Percentiles rank a stretch among this genome's conserved stretches.
These are phyloP conservation scores for Herpetotheres cachinnans DNA, from an alignment of 2,113 vertebrate genomes.

Conservation along the genomic window DNA sequence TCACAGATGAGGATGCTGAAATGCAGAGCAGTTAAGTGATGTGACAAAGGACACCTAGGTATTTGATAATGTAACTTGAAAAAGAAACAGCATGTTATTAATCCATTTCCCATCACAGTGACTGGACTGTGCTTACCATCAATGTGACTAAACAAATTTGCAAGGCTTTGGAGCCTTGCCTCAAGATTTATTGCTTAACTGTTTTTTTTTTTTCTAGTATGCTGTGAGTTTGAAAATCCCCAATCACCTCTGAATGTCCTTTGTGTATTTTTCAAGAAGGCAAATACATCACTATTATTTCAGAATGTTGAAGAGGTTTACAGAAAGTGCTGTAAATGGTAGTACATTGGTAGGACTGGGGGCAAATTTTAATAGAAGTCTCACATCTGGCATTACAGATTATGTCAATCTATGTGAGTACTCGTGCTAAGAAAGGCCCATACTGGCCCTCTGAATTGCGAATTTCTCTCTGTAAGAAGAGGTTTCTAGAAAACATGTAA, in stretches of 20 bases:
- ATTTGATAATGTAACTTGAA: slow-evolving; percentile 56
- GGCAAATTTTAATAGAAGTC: neutral
- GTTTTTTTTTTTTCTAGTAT: neutral
- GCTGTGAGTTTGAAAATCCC: neutral
- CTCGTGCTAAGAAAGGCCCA: neutral
- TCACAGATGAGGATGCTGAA: slow-evolving; percentile 41
- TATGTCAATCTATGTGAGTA: neutral
- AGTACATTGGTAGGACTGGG: neutral
- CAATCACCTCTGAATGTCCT: neutral
- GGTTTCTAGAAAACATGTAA: neutral
- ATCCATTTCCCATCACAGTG: slow-evolving; percentile 11
- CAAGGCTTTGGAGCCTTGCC: neutral
- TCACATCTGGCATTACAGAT: neutral
- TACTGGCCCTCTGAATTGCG: neutral
- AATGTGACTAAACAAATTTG: neutral
- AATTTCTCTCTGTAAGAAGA: neutral
- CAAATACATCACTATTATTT: neutral
- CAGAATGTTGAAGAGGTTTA: neutral
- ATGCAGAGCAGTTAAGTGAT: slow-evolving; percentile 42
- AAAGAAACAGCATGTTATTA: slow-evolving; percentile 44
- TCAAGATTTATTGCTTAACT: neutral
- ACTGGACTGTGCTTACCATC: neutral
- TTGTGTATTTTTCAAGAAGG: neutral
- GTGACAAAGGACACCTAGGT: slow-evolving; percentile 32
- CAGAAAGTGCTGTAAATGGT: neutral